Percentiles rank a stretch among this genome's conserved stretches.
Conservation (phyloP, 2,797 vertebrate genomes). For the Pyrocephalus nanus region DNA sequence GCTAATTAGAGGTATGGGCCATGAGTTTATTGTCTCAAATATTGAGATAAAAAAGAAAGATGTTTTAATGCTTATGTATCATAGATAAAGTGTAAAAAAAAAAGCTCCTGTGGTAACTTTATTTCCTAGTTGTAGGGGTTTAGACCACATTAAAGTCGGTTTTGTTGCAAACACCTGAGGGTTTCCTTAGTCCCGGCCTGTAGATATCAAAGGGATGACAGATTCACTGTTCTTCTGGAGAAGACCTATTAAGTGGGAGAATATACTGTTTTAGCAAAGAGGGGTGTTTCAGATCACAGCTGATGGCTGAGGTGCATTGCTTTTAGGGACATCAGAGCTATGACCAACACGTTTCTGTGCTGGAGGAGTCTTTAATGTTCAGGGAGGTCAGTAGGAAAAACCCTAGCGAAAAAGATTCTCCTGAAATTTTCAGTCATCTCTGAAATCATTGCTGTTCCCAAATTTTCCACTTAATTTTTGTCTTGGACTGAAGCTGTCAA, state of each 20-base stretch:
- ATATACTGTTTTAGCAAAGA: background rate
- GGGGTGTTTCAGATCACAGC: background rate
- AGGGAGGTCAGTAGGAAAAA: background rate
- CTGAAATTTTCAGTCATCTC: background rate
- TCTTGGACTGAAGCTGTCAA: background rate
- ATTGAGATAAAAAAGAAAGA: background rate
- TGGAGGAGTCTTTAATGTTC: background rate
- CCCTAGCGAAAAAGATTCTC: background rate
- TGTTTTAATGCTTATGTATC: background rate
- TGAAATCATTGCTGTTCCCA: background rate
- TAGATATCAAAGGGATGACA: background rate
- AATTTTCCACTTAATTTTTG: background rate
- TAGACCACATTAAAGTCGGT: background rate
- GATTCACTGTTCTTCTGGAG: background rate
- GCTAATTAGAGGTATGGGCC: background rate
- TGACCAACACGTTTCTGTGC: background rate
- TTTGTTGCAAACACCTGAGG: background rate
- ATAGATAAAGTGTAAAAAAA: background rate
- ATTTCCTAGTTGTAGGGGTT: background rate
- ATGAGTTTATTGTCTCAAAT: background rate
- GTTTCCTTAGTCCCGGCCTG: background rate
- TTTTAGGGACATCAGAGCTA: background rate
- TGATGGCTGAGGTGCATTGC: fast-evolving
- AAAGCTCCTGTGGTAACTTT: background rate
- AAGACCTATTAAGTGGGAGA: background rate